phyloP scores from a whole-genome alignment of 2,797 vertebrate species.

The Crocodylus rhombifer region DNA sequence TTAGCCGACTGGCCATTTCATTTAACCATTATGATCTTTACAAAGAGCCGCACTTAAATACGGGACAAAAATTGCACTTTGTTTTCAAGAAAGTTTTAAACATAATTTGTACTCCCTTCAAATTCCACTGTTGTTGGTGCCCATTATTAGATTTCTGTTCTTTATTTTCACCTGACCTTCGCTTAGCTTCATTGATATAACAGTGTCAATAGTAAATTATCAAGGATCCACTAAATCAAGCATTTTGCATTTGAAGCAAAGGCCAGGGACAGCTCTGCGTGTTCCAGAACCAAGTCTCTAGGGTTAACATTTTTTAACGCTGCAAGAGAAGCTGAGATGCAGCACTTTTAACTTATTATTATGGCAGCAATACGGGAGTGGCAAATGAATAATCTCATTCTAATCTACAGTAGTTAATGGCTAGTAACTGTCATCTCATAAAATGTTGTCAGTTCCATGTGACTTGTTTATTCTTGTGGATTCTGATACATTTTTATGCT shows the following conservation, averaged over 20 bases:
- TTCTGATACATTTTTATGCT: constrained; percentile 23
- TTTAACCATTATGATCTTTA: background rate
- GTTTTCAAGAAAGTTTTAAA: background rate
- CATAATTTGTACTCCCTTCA: background rate
- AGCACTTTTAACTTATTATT: background rate
- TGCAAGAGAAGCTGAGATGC: fast-evolving
- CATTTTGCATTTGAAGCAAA: background rate
- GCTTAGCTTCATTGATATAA: background rate
- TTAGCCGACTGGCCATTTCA: background rate
- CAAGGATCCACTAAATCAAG: background rate
- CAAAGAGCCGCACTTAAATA: background rate
- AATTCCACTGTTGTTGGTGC: background rate
- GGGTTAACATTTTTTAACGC: background rate
- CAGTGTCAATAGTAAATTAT: background rate
- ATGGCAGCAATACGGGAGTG: background rate
- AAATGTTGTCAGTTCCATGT: background rate
- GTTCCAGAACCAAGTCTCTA: background rate
- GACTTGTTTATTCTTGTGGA: constrained; percentile 3
- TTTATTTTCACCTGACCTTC: background rate
- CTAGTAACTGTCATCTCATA: background rate
- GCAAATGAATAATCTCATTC: background rate
- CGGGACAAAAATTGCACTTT: background rate
- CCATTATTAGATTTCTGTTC: background rate
- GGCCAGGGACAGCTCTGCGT: background rate
- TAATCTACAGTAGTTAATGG: background rate